phyloP scores from a whole-genome alignment of 2,888 invertebrate species.

The Selenia dentaria region DNA sequence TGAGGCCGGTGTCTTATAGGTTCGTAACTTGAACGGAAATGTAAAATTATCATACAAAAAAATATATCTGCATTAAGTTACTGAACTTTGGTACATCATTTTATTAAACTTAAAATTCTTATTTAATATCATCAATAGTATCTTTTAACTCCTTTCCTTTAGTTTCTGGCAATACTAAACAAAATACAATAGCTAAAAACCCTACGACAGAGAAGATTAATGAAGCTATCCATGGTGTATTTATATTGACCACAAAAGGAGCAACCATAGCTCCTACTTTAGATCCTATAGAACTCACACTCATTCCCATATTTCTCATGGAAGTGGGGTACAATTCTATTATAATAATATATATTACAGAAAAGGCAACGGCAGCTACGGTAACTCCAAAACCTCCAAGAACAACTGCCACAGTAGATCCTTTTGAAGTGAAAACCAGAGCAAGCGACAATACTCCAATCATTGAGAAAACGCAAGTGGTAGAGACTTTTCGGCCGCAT shows the following conservation, averaged over 20 bases:
- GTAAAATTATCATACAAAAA: too few relatives aligned
- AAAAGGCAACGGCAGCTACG: conserved; percentile 37
- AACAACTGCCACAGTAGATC: conserved; percentile 40
- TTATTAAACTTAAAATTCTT: too few relatives aligned
- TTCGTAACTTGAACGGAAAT: too few relatives aligned
- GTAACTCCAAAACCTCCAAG: conserved; percentile 45
- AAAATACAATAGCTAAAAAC: conserved; percentile 48
- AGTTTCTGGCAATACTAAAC: conserved; percentile 57
- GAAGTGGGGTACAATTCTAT: conserved; percentile 63
- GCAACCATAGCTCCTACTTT: conserved; percentile 58
- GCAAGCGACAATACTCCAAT: conserved; percentile 44
- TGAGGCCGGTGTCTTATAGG: too few relatives aligned
- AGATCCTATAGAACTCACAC: conserved; percentile 48
- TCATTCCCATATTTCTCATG: conserved; percentile 58
- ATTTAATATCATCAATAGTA: conserved; percentile 39
- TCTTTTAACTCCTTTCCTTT: conserved; percentile 58
- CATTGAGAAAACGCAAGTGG: conserved; percentile 31
- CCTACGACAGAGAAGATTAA: conserved; percentile 50
- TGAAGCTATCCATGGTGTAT: conserved; percentile 54
- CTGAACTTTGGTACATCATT: too few relatives aligned
- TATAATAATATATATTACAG: conserved; percentile 46
- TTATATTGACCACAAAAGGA: conserved; percentile 53
- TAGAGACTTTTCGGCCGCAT: conserved; percentile 45
- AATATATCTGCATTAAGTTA: too few relatives aligned
- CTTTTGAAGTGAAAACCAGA: conserved; percentile 43